phyloP scores from a whole-genome alignment of 2,113 vertebrate species.

The Myodes glareolus region DNA sequence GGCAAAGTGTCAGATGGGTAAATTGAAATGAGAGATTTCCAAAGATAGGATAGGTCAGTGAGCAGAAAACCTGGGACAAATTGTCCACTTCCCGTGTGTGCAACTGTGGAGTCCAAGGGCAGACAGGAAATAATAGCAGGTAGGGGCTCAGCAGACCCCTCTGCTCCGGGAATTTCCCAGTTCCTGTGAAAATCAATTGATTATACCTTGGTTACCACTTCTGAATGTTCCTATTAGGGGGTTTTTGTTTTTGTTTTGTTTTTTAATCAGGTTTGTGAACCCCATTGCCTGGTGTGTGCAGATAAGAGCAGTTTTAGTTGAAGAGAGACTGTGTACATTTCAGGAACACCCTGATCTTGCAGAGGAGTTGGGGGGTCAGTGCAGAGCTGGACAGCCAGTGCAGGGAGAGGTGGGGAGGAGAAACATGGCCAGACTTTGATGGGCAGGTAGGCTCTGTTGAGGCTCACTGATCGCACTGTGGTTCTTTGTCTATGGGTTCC shows the following conservation, averaged over 20 bases:
- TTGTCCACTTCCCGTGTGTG: accelerated
- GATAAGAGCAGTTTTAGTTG: background rate
- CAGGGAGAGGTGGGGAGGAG: background rate
- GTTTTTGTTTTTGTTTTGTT: background rate
- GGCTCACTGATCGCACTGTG: background rate
- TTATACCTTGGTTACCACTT: background rate
- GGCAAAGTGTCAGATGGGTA: background rate
- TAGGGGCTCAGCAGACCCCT: background rate
- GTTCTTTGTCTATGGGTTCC: background rate
- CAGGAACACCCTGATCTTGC: background rate
- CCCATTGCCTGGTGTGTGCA: background rate
- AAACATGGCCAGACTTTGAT: background rate
- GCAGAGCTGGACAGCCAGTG: background rate
- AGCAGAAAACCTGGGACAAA: background rate
- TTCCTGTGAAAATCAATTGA: background rate
- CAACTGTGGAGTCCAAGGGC: background rate
- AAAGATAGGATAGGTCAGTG: background rate
- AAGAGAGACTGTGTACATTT: background rate
- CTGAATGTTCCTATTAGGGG: background rate
- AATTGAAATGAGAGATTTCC: background rate
- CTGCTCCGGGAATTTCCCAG: background rate
- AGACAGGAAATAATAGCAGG: background rate
- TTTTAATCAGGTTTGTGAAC: background rate
- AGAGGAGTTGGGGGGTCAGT: background rate
- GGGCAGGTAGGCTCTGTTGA: background rate